A percentile compares a stretch with the other conserved stretches of the same genome.
phyloP scores from a whole-genome alignment of 2,797 vertebrate species.

The Babyrousa celebensis region DNA sequence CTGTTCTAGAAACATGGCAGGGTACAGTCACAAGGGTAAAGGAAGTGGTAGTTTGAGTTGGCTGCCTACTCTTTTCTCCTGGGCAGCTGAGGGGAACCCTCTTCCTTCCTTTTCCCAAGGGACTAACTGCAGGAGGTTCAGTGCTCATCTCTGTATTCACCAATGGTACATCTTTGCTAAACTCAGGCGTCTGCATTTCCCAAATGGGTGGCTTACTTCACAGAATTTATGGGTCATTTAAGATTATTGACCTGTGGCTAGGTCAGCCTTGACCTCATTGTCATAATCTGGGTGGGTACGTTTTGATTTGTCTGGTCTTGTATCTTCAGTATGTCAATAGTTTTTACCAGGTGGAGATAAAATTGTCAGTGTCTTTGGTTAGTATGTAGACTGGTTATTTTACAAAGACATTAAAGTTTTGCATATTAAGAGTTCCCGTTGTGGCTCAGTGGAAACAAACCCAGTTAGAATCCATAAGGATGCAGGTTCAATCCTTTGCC shows the following conservation, averaged over 20 bases:
- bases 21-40: background rate
- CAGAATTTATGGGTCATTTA: background rate
- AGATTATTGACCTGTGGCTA: background rate
- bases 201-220: conserved; percentile 37
- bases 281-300: background rate
- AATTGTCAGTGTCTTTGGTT: conserved; percentile 31
- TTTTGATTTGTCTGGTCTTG: conserved; percentile 65
- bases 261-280: conserved; percentile 4
- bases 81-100: background rate
- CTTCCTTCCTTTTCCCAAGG: background rate
- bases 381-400: conserved; percentile 1
- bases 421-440: background rate
- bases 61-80: background rate
- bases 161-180: background rate
- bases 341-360: conserved; percentile 23
- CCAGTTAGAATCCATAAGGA: no score
- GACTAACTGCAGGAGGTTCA: background rate
- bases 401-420: background rate
- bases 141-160: background rate
- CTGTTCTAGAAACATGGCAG: background rate
- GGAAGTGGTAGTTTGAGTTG: background rate
- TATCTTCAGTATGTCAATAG: conserved; percentile 17
- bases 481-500: no score
- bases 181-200: background rate
- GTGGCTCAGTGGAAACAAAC: no score